Evolutionary conservation across 92 coral and sea anemone genomes (phyloP).

Genomic region (Zoanthus solanderi): DNA sequence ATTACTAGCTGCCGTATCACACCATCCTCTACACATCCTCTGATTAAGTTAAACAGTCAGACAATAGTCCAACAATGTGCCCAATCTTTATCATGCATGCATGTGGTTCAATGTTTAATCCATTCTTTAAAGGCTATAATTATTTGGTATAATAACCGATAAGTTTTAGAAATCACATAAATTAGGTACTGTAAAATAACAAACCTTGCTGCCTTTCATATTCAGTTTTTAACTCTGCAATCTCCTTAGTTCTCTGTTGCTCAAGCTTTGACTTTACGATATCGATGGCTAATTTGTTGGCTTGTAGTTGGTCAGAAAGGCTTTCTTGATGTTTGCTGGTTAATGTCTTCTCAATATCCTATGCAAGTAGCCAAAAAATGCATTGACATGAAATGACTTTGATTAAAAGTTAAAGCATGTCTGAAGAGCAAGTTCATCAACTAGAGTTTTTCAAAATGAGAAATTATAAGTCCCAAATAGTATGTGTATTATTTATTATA

Average conservation of each 20-base stretch:
- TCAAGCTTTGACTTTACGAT: conserved; percentile 90
- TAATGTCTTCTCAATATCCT: conserved; percentile 78
- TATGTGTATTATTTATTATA: too few relatives aligned
- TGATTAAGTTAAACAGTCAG: too few relatives aligned
- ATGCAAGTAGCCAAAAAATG: not conserved
- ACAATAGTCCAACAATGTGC: too few relatives aligned
- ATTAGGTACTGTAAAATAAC: not conserved
- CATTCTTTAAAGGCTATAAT: too few relatives aligned
- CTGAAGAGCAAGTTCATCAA: too few relatives aligned
- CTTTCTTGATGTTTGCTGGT: conserved; percentile 75
- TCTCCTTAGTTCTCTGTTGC: conserved; percentile 56
- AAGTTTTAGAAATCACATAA: not conserved
- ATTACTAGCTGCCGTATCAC: too few relatives aligned
- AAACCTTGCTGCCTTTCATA: conserved; percentile 89
- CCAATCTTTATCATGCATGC: too few relatives aligned
- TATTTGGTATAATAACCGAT: not conserved
- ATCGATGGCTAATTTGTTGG: conserved; percentile 86
- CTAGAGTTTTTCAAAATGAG: too few relatives aligned
- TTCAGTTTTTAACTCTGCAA: conserved; percentile 71
- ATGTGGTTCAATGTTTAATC: too few relatives aligned
- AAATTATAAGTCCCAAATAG: too few relatives aligned
- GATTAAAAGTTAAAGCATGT: too few relatives aligned
- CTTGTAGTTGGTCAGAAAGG: conserved; percentile 81
- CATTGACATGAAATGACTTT: not conserved
- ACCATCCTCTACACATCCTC: too few relatives aligned